Evolutionary conservation across 2,113 vertebrate species (phyloP).

Genomic region (Lampris incognitus): DNA sequence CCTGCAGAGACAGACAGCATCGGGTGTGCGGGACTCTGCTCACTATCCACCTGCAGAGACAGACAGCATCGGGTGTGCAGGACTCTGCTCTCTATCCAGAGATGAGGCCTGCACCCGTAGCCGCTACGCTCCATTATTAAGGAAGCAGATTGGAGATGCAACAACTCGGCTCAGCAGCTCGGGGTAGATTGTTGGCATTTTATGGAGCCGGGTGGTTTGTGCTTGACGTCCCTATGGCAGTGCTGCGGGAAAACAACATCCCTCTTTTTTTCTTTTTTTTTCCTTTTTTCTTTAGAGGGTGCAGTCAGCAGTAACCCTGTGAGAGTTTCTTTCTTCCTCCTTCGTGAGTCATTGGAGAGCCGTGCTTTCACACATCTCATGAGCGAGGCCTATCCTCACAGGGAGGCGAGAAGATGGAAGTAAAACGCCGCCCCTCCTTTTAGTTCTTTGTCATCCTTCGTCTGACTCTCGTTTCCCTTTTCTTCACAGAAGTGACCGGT

Average conservation of each 20-base stretch:
- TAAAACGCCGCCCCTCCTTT: background rate
- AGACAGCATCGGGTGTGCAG: slow-evolving; percentile 24
- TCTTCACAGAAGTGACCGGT: background rate
- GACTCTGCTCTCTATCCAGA: slow-evolving; percentile 8
- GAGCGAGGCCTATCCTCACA: background rate
- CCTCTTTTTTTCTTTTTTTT: background rate
- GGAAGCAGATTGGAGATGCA: background rate
- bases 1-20: no score
- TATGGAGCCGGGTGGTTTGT: background rate
- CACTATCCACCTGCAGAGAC: slow-evolving; percentile 5
- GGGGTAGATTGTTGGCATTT: background rate
- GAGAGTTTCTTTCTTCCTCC: background rate
- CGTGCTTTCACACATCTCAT: background rate
- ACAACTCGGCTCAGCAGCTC: background rate
- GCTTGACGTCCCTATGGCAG: no score
- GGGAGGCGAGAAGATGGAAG: background rate
- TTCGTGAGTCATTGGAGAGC: background rate
- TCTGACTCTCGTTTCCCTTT: background rate
- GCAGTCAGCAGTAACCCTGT: background rate
- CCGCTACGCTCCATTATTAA: background rate
- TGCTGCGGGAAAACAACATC: no score
- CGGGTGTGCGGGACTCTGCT: no score
- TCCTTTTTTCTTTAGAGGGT: background rate
- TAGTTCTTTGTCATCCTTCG: background rate
- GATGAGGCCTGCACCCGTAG: background rate